These are phyloP conservation scores for Zoanthus solanderi DNA, from an alignment of 92 coral and sea anemone genomes.

Conservation along the genomic window DNA sequence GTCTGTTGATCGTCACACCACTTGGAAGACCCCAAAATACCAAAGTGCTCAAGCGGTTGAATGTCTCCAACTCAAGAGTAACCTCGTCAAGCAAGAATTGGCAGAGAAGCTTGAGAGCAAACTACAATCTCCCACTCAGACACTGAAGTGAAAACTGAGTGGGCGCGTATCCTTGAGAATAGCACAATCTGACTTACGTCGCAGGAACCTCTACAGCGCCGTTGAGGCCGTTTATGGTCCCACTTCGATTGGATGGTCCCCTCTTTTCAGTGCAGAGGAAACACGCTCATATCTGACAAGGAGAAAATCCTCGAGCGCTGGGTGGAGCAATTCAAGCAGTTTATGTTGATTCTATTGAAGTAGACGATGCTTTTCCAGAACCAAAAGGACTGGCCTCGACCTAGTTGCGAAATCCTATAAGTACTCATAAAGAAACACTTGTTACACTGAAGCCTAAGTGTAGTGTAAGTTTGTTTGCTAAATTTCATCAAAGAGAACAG, in stretches of 20 bases:
- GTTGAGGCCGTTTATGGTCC: neutral
- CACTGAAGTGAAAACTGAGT: conserved; percentile 8
- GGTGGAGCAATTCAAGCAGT: neutral
- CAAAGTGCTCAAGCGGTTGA: conserved; percentile 35
- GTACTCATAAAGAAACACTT: too few species aligned
- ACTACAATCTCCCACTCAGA: neutral
- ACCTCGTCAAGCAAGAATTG: conserved; percentile 9
- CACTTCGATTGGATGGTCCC: neutral
- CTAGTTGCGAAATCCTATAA: too few species aligned
- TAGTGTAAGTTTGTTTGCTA: too few species aligned
- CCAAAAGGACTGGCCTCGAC: too few species aligned
- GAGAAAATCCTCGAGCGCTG: neutral
- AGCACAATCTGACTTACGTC: conserved; percentile 35
- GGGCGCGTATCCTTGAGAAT: neutral
- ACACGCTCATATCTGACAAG: neutral
- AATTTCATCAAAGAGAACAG: too few species aligned
- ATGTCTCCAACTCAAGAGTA: conserved; percentile 14
- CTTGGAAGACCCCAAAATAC: conserved; percentile 23
- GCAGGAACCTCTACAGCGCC: neutral
- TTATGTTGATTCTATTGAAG: too few species aligned
- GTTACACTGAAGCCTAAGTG: too few species aligned
- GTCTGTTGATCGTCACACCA: conserved; percentile 19
- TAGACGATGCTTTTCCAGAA: too few species aligned
- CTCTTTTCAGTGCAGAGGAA: neutral
- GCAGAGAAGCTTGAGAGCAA: conserved; percentile 39